Evolutionary conservation across 2,888 invertebrate species (phyloP).

Genomic region (Acronicta leporina): DNA sequence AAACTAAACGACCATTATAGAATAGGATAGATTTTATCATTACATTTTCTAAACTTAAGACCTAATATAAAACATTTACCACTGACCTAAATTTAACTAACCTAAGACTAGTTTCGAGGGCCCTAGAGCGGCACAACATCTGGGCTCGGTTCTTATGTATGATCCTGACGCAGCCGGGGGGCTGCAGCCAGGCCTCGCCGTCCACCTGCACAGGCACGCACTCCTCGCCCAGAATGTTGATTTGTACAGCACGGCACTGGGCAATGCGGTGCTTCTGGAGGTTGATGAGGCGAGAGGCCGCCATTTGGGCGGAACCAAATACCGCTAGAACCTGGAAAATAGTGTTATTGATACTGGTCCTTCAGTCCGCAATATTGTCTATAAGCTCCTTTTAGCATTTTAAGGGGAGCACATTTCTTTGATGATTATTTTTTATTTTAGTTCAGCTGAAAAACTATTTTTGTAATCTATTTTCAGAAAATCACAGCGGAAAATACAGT

Average conservation of each 20-base stretch:
- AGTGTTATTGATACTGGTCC: not conserved
- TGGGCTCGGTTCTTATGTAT: slow-evolving; percentile 99
- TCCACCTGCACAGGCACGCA: slow-evolving; percentile 98
- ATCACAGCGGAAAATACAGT: no score
- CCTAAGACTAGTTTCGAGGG: slow-evolving; percentile 96
- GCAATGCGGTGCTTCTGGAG: slow-evolving; percentile 99
- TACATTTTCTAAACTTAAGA: slow-evolving; percentile 30
- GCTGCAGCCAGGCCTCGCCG: slow-evolving; percentile 99
- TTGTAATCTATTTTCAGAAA: no score
- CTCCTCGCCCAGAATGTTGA: slow-evolving; percentile 97
- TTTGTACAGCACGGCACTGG: slow-evolving; percentile 98
- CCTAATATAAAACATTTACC: slow-evolving; percentile 40
- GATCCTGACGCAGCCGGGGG: slow-evolving; percentile 98
- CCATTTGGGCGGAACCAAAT: slow-evolving; percentile 99
- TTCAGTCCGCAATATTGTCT: not conserved
- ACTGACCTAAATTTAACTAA: slow-evolving; percentile 62
- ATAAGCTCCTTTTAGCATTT: not conserved
- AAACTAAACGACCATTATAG: no score
- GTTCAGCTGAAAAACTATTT: no score
- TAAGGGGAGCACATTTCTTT: no score
- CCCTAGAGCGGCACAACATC: slow-evolving; percentile 97
- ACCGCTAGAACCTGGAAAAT: slow-evolving; percentile 93
- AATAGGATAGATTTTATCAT: no score
- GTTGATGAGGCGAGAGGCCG: slow-evolving; percentile 97
- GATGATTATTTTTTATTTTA: no score